These are phyloP conservation scores for Engystomops pustulosus DNA, from an alignment of 2,113 vertebrate genomes.

Conservation along the genomic window DNA sequence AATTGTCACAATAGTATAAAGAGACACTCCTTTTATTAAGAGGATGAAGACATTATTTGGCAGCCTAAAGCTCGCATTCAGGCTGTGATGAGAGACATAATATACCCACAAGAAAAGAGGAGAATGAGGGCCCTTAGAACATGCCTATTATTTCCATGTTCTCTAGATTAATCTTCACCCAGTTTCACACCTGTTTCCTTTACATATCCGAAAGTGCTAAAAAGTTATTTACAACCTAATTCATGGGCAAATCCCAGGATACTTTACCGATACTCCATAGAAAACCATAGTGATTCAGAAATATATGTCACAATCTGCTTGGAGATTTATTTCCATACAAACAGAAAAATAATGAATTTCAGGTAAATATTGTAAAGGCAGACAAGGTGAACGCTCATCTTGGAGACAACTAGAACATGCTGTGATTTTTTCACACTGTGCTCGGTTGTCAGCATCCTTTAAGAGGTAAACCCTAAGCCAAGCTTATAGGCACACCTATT, in stretches of 20 bases:
- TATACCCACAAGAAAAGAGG: slow-evolving; percentile 15
- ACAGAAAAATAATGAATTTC: not conserved
- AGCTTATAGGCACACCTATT: slow-evolving; percentile 30
- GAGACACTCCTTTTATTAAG: slow-evolving; percentile 6
- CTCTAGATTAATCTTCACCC: slow-evolving; percentile 4
- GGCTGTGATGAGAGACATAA: slow-evolving; percentile 10
- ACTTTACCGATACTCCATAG: not conserved
- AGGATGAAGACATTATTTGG: slow-evolving; percentile 25
- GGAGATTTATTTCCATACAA: too few relatives aligned
- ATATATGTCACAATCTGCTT: too few relatives aligned
- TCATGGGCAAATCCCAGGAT: not conserved
- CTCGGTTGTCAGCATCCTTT: not conserved
- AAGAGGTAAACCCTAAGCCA: slow-evolving; percentile 26
- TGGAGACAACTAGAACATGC: not conserved
- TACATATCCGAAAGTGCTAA: not conserved
- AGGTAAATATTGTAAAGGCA: not conserved
- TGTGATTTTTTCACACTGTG: slow-evolving; percentile 29
- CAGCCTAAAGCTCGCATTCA: slow-evolving; percentile 24
- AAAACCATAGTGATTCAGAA: not conserved
- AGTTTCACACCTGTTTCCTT: not conserved
- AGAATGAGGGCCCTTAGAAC: slow-evolving; percentile 1
- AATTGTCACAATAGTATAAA: slow-evolving; percentile 36
- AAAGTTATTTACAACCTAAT: not conserved
- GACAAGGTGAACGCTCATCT: not conserved
- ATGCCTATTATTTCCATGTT: slow-evolving; percentile 27